These are phyloP conservation scores for Mormyrops attenuatus DNA, from an alignment of 2,797 vertebrate species.

Conservation along the genomic window DNA sequence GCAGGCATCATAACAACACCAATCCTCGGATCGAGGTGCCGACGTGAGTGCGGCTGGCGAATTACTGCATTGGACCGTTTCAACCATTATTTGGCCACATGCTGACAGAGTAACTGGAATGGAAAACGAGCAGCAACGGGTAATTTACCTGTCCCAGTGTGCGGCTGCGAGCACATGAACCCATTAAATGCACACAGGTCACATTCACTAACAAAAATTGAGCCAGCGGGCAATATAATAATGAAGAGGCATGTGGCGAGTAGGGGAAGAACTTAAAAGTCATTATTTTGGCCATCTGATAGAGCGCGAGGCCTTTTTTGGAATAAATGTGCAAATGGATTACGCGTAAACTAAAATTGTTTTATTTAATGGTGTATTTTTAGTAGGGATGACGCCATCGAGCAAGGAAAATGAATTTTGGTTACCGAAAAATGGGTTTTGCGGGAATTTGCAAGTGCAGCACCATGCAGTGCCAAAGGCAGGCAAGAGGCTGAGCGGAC, in stretches of 20 bases:
- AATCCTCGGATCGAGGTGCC: not conserved
- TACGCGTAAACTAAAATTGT: not conserved
- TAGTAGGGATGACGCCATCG: not conserved
- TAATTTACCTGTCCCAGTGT: not conserved
- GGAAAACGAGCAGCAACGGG: not conserved
- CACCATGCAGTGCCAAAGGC: not conserved
- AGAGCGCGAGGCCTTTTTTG: not conserved
- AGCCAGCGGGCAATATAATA: not conserved
- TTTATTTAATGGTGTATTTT: not conserved
- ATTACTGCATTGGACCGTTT: not conserved
- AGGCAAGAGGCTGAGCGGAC: not conserved
- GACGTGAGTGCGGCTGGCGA: not conserved
- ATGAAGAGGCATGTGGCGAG: not conserved
- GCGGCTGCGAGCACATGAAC: not conserved
- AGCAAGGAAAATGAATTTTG: constrained; percentile 15
- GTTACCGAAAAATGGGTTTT: not conserved
- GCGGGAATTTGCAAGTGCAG: not conserved
- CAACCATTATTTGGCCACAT: not conserved
- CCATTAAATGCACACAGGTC: not conserved
- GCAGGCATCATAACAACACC: not conserved
- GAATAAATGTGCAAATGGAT: not conserved
- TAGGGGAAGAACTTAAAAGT: not conserved
- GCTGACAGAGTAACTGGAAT: not conserved
- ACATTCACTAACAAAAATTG: not conserved
- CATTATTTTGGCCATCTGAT: not conserved